Evolutionary conservation across 2,113 vertebrate genomes (phyloP), one percentile per base, ranked within the genome.

Genomic region (Grantiella picta): DNA sequence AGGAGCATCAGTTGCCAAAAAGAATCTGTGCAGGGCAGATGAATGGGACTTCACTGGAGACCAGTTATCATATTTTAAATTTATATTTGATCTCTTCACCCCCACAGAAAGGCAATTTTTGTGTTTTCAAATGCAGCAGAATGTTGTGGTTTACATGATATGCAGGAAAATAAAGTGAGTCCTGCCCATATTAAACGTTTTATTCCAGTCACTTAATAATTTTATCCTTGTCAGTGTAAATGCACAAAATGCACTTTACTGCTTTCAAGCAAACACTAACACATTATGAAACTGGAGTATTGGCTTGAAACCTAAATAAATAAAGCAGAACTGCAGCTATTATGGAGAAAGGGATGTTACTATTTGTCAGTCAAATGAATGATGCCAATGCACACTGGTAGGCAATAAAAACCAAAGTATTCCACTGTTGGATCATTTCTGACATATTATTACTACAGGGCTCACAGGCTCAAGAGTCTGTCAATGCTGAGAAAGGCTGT

Each of bases 231-330:
- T 87, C 89, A 90, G 25, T 77, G 12, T 78, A 92, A 94, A 86
- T 82, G 24, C 44, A 79, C 19, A 85, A 89, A 22, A 82, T 85
- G 82, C 33, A 19, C 72, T 92, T 96, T 88, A 75, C 54, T 81
- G 77, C 81, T 96, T 94, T 92, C 49, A 59, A 69, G 15, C 19
- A 95, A 95, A 88, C 47, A 88, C 22, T 83, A 82, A 71, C 33
- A 79, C 5, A n/a, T 82, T 92, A 87, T 84, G 31, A 97, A 97
- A 88, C 57, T 52, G 59, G 8, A 59, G n/a, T 91, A 84, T 92
- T 95, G 60, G 69, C 66, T 90, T 86, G 71, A 96, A 95, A 77
- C 8, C 25, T 86, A 75, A 90, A 93, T 90, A 97, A 96, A 94
- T 86, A 95, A 90, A 96, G 11, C 4, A 49, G 68, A 92, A 85